A percentile compares a stretch with the other conserved stretches of the same genome.
Conservation (phyloP, 2,888 invertebrate genomes). For the Lepidochitona cinerea region DNA sequence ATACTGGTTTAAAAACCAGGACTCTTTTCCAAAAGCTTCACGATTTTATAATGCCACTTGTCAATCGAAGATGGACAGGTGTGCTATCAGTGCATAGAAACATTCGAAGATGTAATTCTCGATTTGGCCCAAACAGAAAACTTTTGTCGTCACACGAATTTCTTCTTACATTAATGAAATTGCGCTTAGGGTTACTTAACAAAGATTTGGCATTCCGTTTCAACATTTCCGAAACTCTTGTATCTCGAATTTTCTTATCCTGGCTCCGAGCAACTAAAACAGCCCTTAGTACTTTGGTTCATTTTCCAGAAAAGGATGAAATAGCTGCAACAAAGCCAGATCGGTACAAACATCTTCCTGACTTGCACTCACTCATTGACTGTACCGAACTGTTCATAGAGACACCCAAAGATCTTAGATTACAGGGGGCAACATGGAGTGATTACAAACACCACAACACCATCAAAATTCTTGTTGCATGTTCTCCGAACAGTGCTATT, state of each 20-base stretch:
- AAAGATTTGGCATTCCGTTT: conserved; percentile 26
- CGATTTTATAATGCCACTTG: conserved; percentile 16
- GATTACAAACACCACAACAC: conserved; percentile 45
- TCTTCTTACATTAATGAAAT: conserved; percentile 17
- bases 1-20: conserved; percentile 20
- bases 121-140: conserved; percentile 26
- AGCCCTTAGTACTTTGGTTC: conserved; percentile 15
- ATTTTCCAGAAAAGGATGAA: conserved; percentile 18
- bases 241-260: conserved; percentile 21
- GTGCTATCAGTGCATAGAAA: conserved; percentile 9
- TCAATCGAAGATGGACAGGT: conserved; percentile 29
- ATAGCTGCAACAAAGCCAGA: conserved; percentile 22
- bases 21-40: conserved; percentile 24
- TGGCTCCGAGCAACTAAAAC: conserved; percentile 21
- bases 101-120: background rate
- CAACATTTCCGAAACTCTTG: conserved; percentile 20
- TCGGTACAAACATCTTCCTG: conserved; percentile 16
- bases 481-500: conserved; percentile 33
- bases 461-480: conserved; percentile 29
- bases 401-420: conserved; percentile 25
- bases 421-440: conserved; percentile 32
- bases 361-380: conserved; percentile 26
- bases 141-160: conserved; percentile 25
- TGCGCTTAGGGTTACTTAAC: background rate
- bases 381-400: conserved; percentile 21